Conservation (phyloP, 2,888 invertebrate genomes). For the Melanchra persicariae region DNA sequence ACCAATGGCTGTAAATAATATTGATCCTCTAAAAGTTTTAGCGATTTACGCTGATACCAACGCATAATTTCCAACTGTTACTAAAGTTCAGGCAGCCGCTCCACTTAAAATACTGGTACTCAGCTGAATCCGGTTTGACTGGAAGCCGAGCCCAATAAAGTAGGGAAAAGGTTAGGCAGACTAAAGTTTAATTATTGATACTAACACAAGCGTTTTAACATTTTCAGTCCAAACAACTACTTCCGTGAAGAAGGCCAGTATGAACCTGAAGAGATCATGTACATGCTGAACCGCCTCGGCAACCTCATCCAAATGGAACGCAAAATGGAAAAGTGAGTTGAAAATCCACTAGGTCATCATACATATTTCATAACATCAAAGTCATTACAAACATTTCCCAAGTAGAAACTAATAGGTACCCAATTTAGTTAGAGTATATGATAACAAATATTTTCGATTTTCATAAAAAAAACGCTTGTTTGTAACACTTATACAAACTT, state of each 20-base stretch:
- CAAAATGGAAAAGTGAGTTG: slow-evolving; percentile 94
- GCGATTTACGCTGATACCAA: not conserved
- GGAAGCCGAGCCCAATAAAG: no score
- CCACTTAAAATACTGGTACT: no score
- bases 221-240: slow-evolving; percentile 85
- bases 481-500: not conserved
- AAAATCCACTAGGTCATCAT: not conserved
- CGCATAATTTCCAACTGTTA: no score
- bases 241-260: slow-evolving; percentile 92
- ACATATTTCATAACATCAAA: not conserved
- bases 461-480: not conserved
- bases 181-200: not conserved
- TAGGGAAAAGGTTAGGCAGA: no score
- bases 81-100: not conserved
- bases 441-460: not conserved
- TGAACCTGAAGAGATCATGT: slow-evolving; percentile 95
- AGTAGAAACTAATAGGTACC: not conserved
- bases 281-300: slow-evolving; percentile 94
- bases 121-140: no score
- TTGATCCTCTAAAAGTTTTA: not conserved
- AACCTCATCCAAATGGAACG: slow-evolving; percentile 94
- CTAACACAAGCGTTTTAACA: slow-evolving; percentile 11
- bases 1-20: not conserved
- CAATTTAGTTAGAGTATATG: not conserved
- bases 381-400: not conserved